Base-by-base conservation (phyloP, 1,140 invertebrate species). In the Dysdera silvatica region DNA sequence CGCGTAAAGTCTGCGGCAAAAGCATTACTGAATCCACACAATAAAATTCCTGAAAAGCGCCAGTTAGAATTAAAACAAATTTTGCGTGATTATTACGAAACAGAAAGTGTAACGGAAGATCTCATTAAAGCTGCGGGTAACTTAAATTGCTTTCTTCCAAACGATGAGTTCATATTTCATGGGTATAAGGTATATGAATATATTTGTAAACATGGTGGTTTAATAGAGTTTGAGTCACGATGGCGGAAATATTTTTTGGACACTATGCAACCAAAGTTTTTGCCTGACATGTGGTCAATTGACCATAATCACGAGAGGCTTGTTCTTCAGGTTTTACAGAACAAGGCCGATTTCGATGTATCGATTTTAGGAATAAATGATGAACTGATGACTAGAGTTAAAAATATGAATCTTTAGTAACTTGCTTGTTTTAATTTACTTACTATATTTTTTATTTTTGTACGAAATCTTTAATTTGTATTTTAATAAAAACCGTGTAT, bases 181-280 rank as follows among this genome's bases (percentile, higher is more conserved):
- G 85, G 84, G 0, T 70, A 78, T 33, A 79, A 83, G 69, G 87
- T 91, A 1, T 85, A 88, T 1, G 74, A 83, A 43, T 76, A 83
- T 61, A 86, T 82, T 73, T 65, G 67, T 4, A 69, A 70, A 53
- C 71, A 75, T 14, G 80, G 79, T 3, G 83, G 86, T n/a, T 74
- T 91, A 2, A 74, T 86, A 1, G 76, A 79, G 45, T 77, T 91
- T 41, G 87, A 91, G 71, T 80, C 80, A 63, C 68, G 83, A 54
- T 91, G 88, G 88, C 76, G 89, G 10, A 78, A 88, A 71, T 85
- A 89, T 74, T 91, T 91, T 73, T 68, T 91, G 7, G 70, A 77
- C 0, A 81, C 79, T 2, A 90, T 91, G 88, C 73, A 84, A 31
- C 88, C 88, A 0, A 73, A 80, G 37, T 82, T 78, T 74, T 77